Conservation (phyloP, 2,888 invertebrate species). For the Agelastica alni region DNA sequence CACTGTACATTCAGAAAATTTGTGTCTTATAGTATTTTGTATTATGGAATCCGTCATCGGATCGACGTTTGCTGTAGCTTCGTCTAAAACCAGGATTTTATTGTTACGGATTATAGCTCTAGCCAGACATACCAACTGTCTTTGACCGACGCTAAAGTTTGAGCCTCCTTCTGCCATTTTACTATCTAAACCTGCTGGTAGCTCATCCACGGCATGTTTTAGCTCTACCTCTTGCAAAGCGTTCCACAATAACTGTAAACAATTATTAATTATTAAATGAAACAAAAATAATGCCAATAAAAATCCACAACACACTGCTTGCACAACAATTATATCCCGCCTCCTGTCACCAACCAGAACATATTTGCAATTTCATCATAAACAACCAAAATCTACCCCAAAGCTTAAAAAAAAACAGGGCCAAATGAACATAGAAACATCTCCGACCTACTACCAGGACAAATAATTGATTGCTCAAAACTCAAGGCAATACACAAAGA, state of each 20-base stretch:
- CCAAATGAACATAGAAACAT: no score
- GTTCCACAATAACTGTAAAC: constrained; percentile 72
- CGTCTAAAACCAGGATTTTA: constrained; percentile 58
- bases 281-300: background rate
- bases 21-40: constrained; percentile 73
- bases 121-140: constrained; percentile 72
- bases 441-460: no score
- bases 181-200: constrained; percentile 65
- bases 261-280: background rate
- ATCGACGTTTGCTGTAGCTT: constrained; percentile 84
- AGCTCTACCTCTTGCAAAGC: constrained; percentile 81
- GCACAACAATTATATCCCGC: no score
- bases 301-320: no score
- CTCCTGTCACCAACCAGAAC: no score
- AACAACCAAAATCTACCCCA: no score
- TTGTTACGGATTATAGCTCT: constrained; percentile 61
- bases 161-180: constrained; percentile 73
- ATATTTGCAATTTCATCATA: no score
- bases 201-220: constrained; percentile 61
- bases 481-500: no score
- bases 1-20: constrained; percentile 77
- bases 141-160: constrained; percentile 58
- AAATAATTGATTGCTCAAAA: no score
- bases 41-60: constrained; percentile 77
- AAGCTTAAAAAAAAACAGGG: no score